These are phyloP conservation scores for Orchesella flavescens DNA, from an alignment of 2,888 invertebrate genomes.

Conservation along the genomic window DNA sequence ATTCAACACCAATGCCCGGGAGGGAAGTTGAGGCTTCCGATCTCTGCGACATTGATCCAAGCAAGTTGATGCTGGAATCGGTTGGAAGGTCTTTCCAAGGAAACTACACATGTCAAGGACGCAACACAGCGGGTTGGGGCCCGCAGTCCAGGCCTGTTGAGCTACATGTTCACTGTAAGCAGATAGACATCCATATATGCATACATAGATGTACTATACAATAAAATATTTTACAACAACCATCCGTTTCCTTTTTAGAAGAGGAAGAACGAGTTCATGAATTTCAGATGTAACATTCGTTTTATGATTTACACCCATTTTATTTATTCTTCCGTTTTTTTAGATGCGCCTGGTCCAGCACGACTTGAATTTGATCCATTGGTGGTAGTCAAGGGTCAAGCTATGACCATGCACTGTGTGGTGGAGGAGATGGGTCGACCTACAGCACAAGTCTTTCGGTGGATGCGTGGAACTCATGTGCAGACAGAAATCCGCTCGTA, in stretches of 20 bases:
- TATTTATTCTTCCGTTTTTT: conserved; percentile 70
- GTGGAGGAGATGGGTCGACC: conserved; percentile 90
- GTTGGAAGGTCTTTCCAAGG: conserved; percentile 93
- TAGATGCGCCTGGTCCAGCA: conserved; percentile 91
- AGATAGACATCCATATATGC: conserved; percentile 14
- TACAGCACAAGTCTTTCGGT: conserved; percentile 79
- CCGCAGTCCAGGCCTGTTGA: conserved; percentile 84
- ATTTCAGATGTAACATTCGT: conserved; percentile 17
- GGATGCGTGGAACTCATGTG: conserved; percentile 85
- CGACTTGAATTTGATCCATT: conserved; percentile 83
- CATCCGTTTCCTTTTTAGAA: not conserved
- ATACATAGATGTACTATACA: too few species aligned
- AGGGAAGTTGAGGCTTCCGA: conserved; percentile 68
- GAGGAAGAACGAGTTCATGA: conserved; percentile 33
- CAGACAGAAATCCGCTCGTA: conserved; percentile 84
- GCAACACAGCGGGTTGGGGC: conserved; percentile 92
- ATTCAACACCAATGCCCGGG: conserved; percentile 64
- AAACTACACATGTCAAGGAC: conserved; percentile 93
- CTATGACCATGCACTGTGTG: conserved; percentile 87
- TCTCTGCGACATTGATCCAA: conserved; percentile 88
- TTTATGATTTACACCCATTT: conserved; percentile 47
- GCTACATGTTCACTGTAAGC: conserved; percentile 87
- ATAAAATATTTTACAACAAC: not conserved
- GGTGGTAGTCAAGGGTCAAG: conserved; percentile 86
- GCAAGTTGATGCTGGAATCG: conserved; percentile 86